Conservation (phyloP, 2,888 invertebrate genomes). For the Ptilodon capucinus region DNA sequence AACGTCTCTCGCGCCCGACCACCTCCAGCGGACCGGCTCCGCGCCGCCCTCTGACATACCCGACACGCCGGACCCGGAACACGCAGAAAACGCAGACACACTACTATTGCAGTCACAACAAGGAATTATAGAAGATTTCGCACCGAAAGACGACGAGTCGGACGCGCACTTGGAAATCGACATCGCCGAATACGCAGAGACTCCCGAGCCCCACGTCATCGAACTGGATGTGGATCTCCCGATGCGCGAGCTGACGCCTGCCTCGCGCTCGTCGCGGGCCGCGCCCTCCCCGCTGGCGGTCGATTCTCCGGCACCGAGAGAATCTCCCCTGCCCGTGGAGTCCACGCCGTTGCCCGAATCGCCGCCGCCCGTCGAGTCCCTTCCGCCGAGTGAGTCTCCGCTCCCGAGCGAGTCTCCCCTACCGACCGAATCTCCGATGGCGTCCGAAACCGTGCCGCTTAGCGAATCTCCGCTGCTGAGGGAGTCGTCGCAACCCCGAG, state of each 20-base stretch:
- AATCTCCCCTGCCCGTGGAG: conserved; percentile 26
- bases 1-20: conserved; percentile 22
- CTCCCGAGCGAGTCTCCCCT: conserved; percentile 21
- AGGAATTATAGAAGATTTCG: background rate
- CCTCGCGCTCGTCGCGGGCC: conserved; percentile 1
- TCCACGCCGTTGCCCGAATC: conserved; percentile 20
- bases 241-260: conserved; percentile 12
- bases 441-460: conserved; percentile 15
- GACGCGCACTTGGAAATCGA: background rate
- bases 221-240: conserved; percentile 27
- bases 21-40: conserved; percentile 30
- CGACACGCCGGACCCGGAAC: conserved; percentile 35
- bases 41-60: conserved; percentile 26
- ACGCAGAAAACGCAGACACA: conserved; percentile 3
- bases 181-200: background rate
- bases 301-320: conserved; percentile 21
- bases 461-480: conserved; percentile 17
- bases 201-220: conserved; percentile 20
- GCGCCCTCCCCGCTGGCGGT: conserved; percentile 11
- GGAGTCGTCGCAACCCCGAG: conserved; percentile 13
- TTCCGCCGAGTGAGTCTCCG: conserved; percentile 10
- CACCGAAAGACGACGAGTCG: background rate
- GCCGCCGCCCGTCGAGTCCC: conserved; percentile 15
- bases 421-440: conserved; percentile 37
- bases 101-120: background rate